Evolutionary conservation across 2,113 vertebrate genomes (phyloP), one percentile per base, ranked within the genome.

Genomic region (Stegostoma tigrinum): DNA sequence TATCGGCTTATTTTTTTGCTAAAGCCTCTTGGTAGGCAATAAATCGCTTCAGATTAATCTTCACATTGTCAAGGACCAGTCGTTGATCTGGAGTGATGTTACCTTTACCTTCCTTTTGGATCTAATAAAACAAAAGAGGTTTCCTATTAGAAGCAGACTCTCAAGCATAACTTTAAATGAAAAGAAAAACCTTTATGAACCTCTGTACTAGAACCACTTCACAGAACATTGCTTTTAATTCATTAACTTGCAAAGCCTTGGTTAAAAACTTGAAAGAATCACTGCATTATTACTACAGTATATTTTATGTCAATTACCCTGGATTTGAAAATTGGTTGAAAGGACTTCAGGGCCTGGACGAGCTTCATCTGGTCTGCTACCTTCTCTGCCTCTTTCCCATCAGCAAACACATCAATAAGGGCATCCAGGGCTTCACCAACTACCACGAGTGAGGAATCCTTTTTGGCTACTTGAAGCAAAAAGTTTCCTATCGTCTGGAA

Each of bases 321-420:
- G 96, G 97, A 97, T 97, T 98, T 99, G 96, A 99, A 99, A 95
- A 98, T 97, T 0, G 98, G 99, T 95, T 99, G 99, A 96, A 99
- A 98, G 96, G 98, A 97, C 96, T 98, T 99, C 86, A 99, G 97
- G 12, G 97, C 96, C 67, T 98, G 96, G 48, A 99, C 97, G 96
- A 99, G 96, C 78, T 97, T 97, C 96, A 99, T 98, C 96, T 98
- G 98, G 96, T 98, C 96, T 0, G 98, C 98, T 0, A 98, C 99
- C 8, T 95, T 97, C 97, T 99, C 98, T 0, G 99, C 98, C 97
- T 99, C 98, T 90, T 97, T 96, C 14, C 99, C 99, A 89, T 99
- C 99, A 2, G 98, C 99, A 96, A 99, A 99, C 34, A 99, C 99
- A 52, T 99, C 99, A 96, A 99, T 98, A 96, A 99, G 97, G 61